Evolutionary conservation across 2,113 vertebrate species (phyloP).

Genomic region (Chelonoidis abingdonii): DNA sequence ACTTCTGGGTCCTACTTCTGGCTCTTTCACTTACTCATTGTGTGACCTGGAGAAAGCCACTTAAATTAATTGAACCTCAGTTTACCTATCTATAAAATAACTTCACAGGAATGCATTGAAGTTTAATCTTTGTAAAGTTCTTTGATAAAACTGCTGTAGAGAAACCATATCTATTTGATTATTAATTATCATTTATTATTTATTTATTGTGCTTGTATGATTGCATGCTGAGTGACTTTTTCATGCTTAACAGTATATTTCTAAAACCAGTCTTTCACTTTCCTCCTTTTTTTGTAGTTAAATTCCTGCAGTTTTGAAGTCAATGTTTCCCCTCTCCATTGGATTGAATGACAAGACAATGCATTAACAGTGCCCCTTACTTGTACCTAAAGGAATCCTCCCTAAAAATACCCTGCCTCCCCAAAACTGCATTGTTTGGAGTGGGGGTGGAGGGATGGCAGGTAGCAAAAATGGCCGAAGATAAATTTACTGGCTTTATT

Average conservation of each 20-base stretch:
- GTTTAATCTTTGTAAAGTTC: background rate
- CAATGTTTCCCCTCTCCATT: constrained; percentile 5
- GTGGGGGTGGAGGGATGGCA: constrained; percentile 14
- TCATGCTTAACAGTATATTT: constrained; percentile 14
- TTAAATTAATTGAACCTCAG: accelerated
- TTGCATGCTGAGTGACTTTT: background rate
- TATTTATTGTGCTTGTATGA: background rate
- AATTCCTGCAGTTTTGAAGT: constrained; percentile 17
- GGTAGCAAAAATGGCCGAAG: constrained; percentile 38
- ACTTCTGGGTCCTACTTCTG: background rate
- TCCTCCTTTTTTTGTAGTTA: constrained; percentile 35
- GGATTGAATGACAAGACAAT: constrained; percentile 44
- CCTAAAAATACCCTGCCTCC: constrained; percentile 34
- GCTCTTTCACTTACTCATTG: background rate
- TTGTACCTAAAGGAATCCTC: constrained; percentile 16
- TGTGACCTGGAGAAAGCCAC: accelerated
- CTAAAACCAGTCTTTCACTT: constrained; percentile 12
- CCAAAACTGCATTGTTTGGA: background rate
- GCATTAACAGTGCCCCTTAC: constrained; percentile 29
- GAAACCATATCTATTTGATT: background rate
- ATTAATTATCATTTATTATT: constrained; percentile 10
- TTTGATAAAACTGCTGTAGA: background rate
- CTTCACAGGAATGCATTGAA: accelerated
- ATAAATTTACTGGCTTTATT: constrained; percentile 46
- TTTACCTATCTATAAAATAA: background rate